Base-by-base conservation (phyloP, 1,140 invertebrate genomes). In the Myzus persicae region DNA sequence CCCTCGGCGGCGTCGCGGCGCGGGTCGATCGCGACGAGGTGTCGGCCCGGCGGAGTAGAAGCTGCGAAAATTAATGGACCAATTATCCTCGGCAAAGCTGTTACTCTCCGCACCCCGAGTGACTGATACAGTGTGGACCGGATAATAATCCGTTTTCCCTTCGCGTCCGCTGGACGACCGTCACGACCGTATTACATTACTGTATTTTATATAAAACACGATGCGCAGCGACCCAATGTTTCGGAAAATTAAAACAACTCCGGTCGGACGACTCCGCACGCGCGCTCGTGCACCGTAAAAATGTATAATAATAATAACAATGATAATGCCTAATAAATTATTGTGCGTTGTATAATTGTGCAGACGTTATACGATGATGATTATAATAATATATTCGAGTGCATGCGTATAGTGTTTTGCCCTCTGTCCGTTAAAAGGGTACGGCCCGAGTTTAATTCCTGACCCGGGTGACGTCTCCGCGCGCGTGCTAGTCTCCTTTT, bases 61-160 rank as follows among this genome's bases (percentile, higher is more conserved):
- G 81, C 91, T 51, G 76, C 91, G 91, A 92, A 84, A 92, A 92
- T 92, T 92, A 92, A 92, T 92, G 91, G 91, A 51, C 91, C 91
- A 84, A 92, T 92, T 92, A 84, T 92, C 67, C 91, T 38, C 91
- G 91, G 91, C 91, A 84, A 92, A 92, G 91, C 91, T 84, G 91
- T 92, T 84, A 51, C 44, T 59, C 91, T 82, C 51, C 91, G 76
- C 91, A 36, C 76, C 91, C 54, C 40, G 42, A 90, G 46, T 90
- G 89, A 90, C 89, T 90, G 89, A 90, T 91, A 91, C 90, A 67
- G 90, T 81, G 89, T 42, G 89, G 89, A 90, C 90, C 90, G 90
- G 90, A 82, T 84, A 81, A 91, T 84, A 92, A 92, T 92, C 91
- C 46, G 88, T 59, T 84, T 82, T 40, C 54, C 67, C 42, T 54